Evolutionary conservation across 1,140 invertebrate genomes (phyloP), one percentile per base, ranked within the genome.

Genomic region (Thaumetopoea pityocampa): DNA sequence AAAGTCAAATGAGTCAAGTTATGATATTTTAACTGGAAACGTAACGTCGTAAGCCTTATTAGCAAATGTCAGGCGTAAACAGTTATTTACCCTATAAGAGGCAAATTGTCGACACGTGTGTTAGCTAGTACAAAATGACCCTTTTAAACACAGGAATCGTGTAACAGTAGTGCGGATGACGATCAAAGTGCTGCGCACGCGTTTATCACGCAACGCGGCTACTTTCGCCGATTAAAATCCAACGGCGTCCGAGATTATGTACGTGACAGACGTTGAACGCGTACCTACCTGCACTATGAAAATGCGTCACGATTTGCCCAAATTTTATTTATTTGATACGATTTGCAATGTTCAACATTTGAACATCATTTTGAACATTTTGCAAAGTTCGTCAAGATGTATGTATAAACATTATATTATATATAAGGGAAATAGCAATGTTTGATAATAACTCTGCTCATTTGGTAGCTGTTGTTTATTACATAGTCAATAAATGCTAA

Each of bases 151-250:
- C 15, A 48, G 33, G 33, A 48, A 44, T 42, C 41, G 35, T 51
- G 19, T 45, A 29, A 45, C 28, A 27, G 37, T 9, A 34, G 43
- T 44, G 43, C 29, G 40, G 29, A 53, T 38, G 36, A 46, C 45
- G 57, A 55, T 67, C 58, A 54, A 62, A 66, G 51, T 61, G 47
- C 56, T 42, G 38, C 54, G 53, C 62, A 70, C 59, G 59, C 60
- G 60, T 58, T 54, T 57, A 53, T 46, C 60, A 68, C 64, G 55
- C 59, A 66, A 34, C 18, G 7, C 29, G 65, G 64, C 64, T 65
- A 71, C 77, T 78, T 81, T 81, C 77, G 66, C 73, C 69, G 63
- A 70, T 74, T 71, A 68, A 70, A 72, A 67, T 60, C 40, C 53
- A 41, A 59, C 44, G 51, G 35, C 36, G 52, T 44, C 30, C 47